Conservation (phyloP, 2,888 invertebrate species). For the Tryphoninae sp. region DNA sequence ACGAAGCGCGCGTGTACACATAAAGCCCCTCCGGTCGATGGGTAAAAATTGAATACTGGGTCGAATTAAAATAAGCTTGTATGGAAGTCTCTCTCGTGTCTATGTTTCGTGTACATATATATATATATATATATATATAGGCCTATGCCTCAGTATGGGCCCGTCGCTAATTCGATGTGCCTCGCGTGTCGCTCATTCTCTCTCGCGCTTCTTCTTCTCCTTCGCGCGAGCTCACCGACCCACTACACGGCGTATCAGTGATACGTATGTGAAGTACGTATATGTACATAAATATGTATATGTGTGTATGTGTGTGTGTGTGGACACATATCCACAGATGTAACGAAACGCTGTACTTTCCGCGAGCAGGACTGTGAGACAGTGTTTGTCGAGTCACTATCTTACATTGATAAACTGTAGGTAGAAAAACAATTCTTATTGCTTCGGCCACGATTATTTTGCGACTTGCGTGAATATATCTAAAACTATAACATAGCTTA, state of each 20-base stretch:
- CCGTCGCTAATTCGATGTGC: conserved; percentile 59
- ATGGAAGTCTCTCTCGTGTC: conserved; percentile 28
- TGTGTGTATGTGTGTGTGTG: not conserved
- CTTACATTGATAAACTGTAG: conserved; percentile 30
- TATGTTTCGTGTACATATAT: not conserved
- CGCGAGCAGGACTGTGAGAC: not conserved
- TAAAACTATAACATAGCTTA: conserved; percentile 13
- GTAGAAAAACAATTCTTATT: not conserved
- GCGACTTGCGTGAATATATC: conserved; percentile 5
- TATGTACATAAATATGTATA: not conserved
- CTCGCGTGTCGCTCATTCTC: conserved; percentile 55
- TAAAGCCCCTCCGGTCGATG: conserved; percentile 43
- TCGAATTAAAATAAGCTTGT: conserved; percentile 55
- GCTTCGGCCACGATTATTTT: not conserved
- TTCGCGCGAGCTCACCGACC: conserved; percentile 12
- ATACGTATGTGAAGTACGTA: not conserved
- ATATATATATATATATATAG: conserved; percentile 19
- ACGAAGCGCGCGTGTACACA: conserved; percentile 41
- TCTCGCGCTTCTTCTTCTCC: conserved; percentile 24
- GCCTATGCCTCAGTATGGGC: conserved; percentile 8
- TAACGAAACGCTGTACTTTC: conserved; percentile 22
- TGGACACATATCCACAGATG: not conserved
- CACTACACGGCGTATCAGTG: conserved; percentile 9
- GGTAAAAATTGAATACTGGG: conserved; percentile 59
- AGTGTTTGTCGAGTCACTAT: conserved; percentile 41